Percentiles rank a stretch among this genome's conserved stretches.
Conservation (phyloP, 2,888 invertebrate genomes). For the Strigamia transsilvanica region DNA sequence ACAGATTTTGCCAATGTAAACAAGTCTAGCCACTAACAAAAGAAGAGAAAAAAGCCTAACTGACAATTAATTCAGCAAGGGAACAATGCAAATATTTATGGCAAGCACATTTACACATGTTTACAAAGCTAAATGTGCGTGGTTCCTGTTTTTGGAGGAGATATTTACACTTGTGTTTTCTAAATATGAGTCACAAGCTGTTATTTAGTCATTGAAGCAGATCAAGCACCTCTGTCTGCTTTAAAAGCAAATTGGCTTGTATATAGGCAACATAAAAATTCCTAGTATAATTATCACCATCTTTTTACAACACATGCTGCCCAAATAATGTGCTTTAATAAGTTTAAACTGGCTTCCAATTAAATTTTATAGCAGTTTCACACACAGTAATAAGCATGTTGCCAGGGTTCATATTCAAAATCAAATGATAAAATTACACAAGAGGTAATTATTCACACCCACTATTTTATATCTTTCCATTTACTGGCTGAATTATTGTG, state of each 20-base stretch:
- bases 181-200: not conserved
- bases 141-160: not conserved
- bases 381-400: constrained; percentile 20
- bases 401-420: constrained; percentile 5
- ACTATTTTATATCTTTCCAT: not conserved
- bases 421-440: constrained; percentile 32
- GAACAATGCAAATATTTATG: not conserved
- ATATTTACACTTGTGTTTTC: not conserved
- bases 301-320: constrained; percentile 29
- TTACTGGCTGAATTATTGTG: not conserved
- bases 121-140: not conserved
- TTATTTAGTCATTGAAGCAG: not conserved
- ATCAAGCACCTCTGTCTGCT: not conserved
- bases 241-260: not conserved
- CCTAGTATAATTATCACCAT: constrained; percentile 27
- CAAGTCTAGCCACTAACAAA: not conserved
- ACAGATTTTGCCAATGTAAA: not conserved
- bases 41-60: too few relatives aligned
- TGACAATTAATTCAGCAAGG: too few relatives aligned
- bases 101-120: not conserved
- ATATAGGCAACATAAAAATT: constrained; percentile 31
- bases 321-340: constrained; percentile 45
- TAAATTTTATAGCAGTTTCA: constrained; percentile 34
- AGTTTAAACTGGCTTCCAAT: constrained; percentile 49
- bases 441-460: constrained; percentile 10